A percentile compares a stretch with the other conserved stretches of the same genome.
These are phyloP conservation scores for Pseudolycoriella hygida DNA, from an alignment of 2,888 invertebrate genomes.

Conservation along the genomic window DNA sequence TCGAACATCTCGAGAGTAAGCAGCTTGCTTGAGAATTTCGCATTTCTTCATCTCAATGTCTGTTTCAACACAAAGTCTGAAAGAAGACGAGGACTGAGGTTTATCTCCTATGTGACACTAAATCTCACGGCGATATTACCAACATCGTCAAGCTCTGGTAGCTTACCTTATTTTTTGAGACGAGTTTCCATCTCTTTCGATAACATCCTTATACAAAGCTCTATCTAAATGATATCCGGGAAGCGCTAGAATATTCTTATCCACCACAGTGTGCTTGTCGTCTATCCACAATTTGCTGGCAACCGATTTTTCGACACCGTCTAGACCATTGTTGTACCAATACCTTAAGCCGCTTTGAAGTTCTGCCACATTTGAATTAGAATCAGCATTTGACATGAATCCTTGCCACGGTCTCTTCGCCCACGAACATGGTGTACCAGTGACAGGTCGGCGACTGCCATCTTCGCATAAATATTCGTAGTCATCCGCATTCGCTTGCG, in stretches of 20 bases:
- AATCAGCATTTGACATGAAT: constrained; percentile 47
- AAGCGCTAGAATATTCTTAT: constrained; percentile 32
- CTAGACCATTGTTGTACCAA: constrained; percentile 24
- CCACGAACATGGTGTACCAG: constrained; percentile 55
- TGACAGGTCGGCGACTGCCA: constrained; percentile 49
- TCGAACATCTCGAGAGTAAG: constrained; percentile 59
- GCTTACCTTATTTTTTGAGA: constrained; percentile 36
- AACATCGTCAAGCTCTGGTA: too few species aligned
- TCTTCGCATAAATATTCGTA: constrained; percentile 66
- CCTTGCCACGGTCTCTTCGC: constrained; percentile 77
- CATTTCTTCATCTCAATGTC: constrained; percentile 58
- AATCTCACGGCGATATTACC: too few species aligned
- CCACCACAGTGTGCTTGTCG: constrained; percentile 15
- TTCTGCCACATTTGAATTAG: constrained; percentile 28
- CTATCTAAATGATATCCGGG: constrained; percentile 42
- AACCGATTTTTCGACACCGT: constrained; percentile 21
- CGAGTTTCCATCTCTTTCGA: constrained; percentile 54
- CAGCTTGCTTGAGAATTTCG: constrained; percentile 45
- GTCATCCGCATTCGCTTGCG: constrained; percentile 40
- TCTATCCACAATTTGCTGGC: constrained; percentile 14
- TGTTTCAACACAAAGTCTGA: constrained; percentile 45
- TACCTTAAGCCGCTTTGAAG: constrained; percentile 23
- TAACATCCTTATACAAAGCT: constrained; percentile 50
- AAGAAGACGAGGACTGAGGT: too few species aligned
- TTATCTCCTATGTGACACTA: too few species aligned